Conservation (phyloP, 2,888 invertebrate species). For the Synanthedon andrenaeformis region DNA sequence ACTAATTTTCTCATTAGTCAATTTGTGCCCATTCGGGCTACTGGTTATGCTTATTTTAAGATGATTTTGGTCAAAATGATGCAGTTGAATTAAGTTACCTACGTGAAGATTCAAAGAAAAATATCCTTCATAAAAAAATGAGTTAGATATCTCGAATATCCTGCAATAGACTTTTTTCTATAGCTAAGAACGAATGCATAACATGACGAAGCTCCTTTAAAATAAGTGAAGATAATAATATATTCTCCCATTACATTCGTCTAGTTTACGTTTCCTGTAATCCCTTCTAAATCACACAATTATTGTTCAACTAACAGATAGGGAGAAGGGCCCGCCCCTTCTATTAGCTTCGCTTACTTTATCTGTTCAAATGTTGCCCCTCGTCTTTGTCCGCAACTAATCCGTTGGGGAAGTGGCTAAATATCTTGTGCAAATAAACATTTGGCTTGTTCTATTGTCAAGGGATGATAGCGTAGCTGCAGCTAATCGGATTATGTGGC, state of each 20-base stretch:
- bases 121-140: too few species aligned
- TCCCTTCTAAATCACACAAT: constrained; percentile 53
- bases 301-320: constrained; percentile 34
- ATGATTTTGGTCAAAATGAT: too few species aligned
- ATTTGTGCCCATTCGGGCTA: too few species aligned
- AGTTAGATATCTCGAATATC: too few species aligned
- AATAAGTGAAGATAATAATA: background rate
- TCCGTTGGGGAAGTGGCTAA: constrained; percentile 67
- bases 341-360: constrained; percentile 49
- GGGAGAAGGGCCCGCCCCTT: constrained; percentile 47
- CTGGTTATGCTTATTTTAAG: too few species aligned
- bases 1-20: too few species aligned
- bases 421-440: constrained; percentile 71
- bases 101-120: too few species aligned
- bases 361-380: constrained; percentile 45
- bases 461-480: constrained; percentile 44
- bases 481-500: constrained; percentile 60
- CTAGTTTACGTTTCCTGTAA: constrained; percentile 24
- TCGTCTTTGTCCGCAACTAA: constrained; percentile 55
- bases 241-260: background rate
- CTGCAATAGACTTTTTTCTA: too few species aligned
- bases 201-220: background rate
- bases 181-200: too few species aligned
- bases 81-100: too few species aligned
- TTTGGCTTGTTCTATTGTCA: constrained; percentile 55